Base-by-base conservation (phyloP, 2,113 vertebrate genomes). In the Odontesthes bonariensis region DNA sequence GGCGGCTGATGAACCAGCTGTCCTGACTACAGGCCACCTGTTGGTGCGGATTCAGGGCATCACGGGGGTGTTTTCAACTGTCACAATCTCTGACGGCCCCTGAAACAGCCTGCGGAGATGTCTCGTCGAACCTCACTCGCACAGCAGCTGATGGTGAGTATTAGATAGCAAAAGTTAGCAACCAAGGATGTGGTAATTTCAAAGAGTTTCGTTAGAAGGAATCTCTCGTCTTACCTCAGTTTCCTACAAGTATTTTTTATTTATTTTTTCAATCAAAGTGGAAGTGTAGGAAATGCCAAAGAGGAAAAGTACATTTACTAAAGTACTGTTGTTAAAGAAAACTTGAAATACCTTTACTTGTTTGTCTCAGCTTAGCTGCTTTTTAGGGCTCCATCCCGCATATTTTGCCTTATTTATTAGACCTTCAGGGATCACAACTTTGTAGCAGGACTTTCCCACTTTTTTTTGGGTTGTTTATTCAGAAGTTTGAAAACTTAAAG, bases 21-120 rank as follows among this genome's bases (percentile, higher is more conserved):
- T 56, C 35, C 22, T 17, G 51, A 23, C 35, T 3, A 6, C 51
- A 64, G 59, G 42, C 32, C 86, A 83, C 86, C 80, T 88, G 83
- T 81, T 78, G 77, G 63, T 20, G 1, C 38, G 19, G 19, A 57
- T 33, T 57, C 40, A 31, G 2, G 13, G 2, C 53, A 46, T 8
- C 8, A 13, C 9, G 7, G 22, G 16, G 22, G 5, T 44, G 22
- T 31, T 44, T 56, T 56, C 38, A 56, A 8, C 51, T 22, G n/a
- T 49, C 23, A 22, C 44, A 20, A 22, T 5, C 55, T 75, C 33
- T 53, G 20, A 54, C 33, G 16, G 49, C 38, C 8, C 38, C 49
- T 31, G 35, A 51, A 20, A 27, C 23, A 53, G 16, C 22, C 42
- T 40, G 54, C 32, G 6, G 22, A 20, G 33, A 65, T 68, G 46